Base-by-base conservation (phyloP, 2,113 vertebrate species). In the Dipodomys merriami region DNA sequence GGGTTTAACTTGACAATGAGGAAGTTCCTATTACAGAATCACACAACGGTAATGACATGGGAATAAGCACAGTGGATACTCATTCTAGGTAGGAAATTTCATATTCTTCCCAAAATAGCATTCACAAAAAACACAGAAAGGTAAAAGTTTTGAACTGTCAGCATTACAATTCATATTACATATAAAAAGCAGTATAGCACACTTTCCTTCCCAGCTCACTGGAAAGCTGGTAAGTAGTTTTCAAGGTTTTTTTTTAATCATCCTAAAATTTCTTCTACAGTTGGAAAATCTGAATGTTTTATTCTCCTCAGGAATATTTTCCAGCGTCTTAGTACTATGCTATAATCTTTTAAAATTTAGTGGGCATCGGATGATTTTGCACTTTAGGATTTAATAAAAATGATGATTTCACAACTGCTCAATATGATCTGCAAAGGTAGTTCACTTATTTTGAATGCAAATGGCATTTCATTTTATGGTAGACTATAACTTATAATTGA, bases 301-400 rank as follows among this genome's bases (percentile, higher is more conserved):
- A 46, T 16, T 90, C 8, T 88, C n/a, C n/a, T 20, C 22, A 83
- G 19, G 29, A 60, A 6, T 53, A 85, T 25, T 49, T 82, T 71
- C 72, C 44, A 30, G 30, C 33, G 29, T 25, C 35, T 90, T 60
- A 85, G 46, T 53, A 68, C 7, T 71, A 0, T 67, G 30, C 39
- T 83, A 68, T 16, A 74, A 88, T 81, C 68, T 90, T 80, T 73
- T 64, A n/a, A 27, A 35, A 95, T 71, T 74, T 57, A 86, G 80
- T 76, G 29, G 18, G 30, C 35, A 88, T 44, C 15, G 11, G 23
- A 67, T 3, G 49, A 83, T 79, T 91, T 79, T 39, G 11, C 87
- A 53, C 15, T 82, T 95, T 94, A 88, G 35, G 39, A 90, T 88
- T 95, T 69, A 87, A 18, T 18, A 57, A 57, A 57, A 57, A 57